These are phyloP conservation scores for Plectrocnemia conspersa DNA, from an alignment of 1,140 invertebrate species.

Conservation along the genomic window DNA sequence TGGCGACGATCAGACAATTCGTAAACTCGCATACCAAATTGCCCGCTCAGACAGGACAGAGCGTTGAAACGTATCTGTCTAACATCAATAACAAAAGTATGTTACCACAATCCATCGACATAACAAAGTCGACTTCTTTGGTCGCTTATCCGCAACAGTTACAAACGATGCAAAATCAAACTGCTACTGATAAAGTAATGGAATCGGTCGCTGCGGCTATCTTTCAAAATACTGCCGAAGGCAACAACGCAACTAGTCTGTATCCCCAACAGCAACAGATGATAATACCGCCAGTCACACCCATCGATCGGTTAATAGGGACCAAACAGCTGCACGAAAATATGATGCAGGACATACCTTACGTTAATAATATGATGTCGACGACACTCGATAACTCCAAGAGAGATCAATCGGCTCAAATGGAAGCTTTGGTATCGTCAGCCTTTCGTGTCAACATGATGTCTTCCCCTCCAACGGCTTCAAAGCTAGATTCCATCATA, in stretches of 20 bases:
- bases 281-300: conserved; percentile 33
- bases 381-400: conserved; percentile 11
- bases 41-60: conserved; percentile 52
- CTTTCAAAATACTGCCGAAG: conserved; percentile 44
- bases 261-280: conserved; percentile 30
- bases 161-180: conserved; percentile 48
- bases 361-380: conserved; percentile 37
- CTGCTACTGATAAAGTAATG: conserved; percentile 51
- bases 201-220: conserved; percentile 50
- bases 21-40: conserved; percentile 45
- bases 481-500: conserved; percentile 60
- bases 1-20: conserved; percentile 43
- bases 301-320: conserved; percentile 36
- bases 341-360: conserved; percentile 18
- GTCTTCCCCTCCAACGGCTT: conserved; percentile 41
- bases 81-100: conserved; percentile 49
- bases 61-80: conserved; percentile 58
- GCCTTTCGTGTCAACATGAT: conserved; percentile 49
- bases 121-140: conserved; percentile 37
- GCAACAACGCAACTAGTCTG: neutral
- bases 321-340: conserved; percentile 30
- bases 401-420: conserved; percentile 42
- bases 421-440: conserved; percentile 47
- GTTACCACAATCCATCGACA: conserved; percentile 38
- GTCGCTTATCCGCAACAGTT: conserved; percentile 46